These are phyloP conservation scores for Muscicapa striata DNA, from an alignment of 2,797 vertebrate species.

Conservation along the genomic window DNA sequence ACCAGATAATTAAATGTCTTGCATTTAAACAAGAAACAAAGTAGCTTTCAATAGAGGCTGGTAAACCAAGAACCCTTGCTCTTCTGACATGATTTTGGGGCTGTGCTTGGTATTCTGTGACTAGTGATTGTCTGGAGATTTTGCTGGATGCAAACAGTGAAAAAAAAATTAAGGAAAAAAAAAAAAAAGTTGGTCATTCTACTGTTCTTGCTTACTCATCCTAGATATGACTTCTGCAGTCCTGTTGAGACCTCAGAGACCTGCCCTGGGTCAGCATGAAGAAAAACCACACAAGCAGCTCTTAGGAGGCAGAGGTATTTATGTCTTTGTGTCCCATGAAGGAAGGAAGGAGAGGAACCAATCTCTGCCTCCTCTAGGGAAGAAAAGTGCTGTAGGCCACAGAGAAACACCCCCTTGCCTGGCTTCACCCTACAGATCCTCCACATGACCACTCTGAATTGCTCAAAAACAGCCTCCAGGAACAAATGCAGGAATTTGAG, in stretches of 20 bases:
- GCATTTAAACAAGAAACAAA: background rate
- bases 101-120: background rate
- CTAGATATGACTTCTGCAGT: background rate
- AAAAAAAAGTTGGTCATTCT: background rate
- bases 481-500: background rate
- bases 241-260: background rate
- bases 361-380: background rate
- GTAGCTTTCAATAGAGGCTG: background rate
- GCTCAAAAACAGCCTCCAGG: background rate
- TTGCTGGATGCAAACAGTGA: background rate
- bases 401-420: background rate
- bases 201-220: background rate
- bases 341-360: background rate
- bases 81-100: background rate
- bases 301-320: background rate
- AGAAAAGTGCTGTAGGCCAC: background rate
- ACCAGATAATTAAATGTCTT: conserved; percentile 20
- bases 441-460: background rate
- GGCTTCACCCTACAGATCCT: background rate
- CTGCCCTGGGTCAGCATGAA: background rate
- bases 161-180: background rate
- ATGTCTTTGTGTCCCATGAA: background rate
- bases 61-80: background rate
- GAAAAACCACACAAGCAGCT: background rate
- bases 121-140: background rate